Evolutionary conservation across 2,113 vertebrate genomes (phyloP), one percentile per base, ranked within the genome.

Genomic region (Rynchops niger): DNA sequence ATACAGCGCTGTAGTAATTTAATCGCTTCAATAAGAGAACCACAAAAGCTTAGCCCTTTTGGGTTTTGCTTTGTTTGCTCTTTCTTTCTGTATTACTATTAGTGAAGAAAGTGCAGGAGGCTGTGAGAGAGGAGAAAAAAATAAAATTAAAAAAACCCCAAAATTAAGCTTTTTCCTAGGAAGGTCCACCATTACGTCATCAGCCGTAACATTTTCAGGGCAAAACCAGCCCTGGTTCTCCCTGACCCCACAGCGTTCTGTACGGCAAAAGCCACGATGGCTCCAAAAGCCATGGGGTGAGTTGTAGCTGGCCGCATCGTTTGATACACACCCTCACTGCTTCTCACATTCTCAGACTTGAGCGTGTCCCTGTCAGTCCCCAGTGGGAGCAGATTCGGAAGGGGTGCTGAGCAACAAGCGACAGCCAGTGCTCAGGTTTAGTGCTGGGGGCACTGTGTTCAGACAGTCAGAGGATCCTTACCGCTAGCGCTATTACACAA

Each of bases 31-130:
- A 19, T 62, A 65, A 82, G 61, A 65, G 72, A 72, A 82, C 8
- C 26, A 72, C 58, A 80, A 90, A 82, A 83, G 10, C 47, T 72
- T n/a, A n/a, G 36, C 13, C 61, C 62, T 91, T 95, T 85, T 32
- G 14, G 3, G n/a, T 71, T 95, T 86, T 84, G 34, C 52, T 88
- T 90, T 85, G 30, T 86, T 93, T 79, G 43, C 52, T 89, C 43
- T 87, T 61, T 20, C 21, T 78, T 90, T 69, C 38, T 65, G 21
- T 55, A 88, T 86, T 88, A 49, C 63, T 74, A 3, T 40, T 71
- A 80, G n/a, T 10, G 30, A 82, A 66, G 29, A 52, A 84, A 17
- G 32, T 21, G 20, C 27, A 81, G 23, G 26, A 82, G 42, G 9
- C 36, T 67, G 32, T 9, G n/a, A 91, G 36, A 82, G 5, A 76